Base-by-base conservation (phyloP, 2,888 invertebrate genomes). In the Folsomia candida region DNA sequence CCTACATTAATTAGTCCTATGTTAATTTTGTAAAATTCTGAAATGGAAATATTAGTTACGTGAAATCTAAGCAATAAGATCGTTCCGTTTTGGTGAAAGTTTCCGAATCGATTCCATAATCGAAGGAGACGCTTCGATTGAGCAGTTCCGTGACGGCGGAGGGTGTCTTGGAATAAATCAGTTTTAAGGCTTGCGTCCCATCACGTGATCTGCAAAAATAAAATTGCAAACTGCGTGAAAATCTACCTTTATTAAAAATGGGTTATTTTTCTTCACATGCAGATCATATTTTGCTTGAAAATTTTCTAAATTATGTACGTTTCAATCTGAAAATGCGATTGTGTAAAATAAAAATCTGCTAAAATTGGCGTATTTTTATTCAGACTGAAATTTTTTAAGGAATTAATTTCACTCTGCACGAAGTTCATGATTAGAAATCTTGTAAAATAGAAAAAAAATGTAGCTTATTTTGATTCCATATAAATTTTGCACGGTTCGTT, bases 141-240 rank as follows among this genome's bases (percentile, higher is more conserved):
- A 70, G 25, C 18, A 70, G n/a, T 18, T 28, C 60, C 22, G 26
- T 60, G 0, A 70, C 51, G 1, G 69, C 69, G 11, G 69, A 70
- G 6, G 69, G 69, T 2, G 69, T 70, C 9, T 60, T 26, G 9
- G 59, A 1, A 28, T 70, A 70, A 66, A 70, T 70, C 51, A 70
- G 27, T 51, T 65, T 63, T 2, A 70, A 28, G 0, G 65, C 26
- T 22, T 29, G 57, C 25, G 57, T 26, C 6, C 51, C 64, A 3
- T 57, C 27, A 0, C 14, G 3, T 18, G 66, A 54, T 11, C 66
- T 66, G 47, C n/a, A 28, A 54, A 47, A n/a, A n/a, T n/a, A n/a
- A n/a, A n/a, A n/a, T n/a, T n/a, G n/a, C n/a, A n/a, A n/a, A n/a
- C n/a, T n/a, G n/a, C n/a, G n/a, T n/a, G n/a, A n/a, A n/a, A n/a